Base-by-base conservation (phyloP, 92 coral and sea anemone genomes). In the Paragorgia papillata region DNA sequence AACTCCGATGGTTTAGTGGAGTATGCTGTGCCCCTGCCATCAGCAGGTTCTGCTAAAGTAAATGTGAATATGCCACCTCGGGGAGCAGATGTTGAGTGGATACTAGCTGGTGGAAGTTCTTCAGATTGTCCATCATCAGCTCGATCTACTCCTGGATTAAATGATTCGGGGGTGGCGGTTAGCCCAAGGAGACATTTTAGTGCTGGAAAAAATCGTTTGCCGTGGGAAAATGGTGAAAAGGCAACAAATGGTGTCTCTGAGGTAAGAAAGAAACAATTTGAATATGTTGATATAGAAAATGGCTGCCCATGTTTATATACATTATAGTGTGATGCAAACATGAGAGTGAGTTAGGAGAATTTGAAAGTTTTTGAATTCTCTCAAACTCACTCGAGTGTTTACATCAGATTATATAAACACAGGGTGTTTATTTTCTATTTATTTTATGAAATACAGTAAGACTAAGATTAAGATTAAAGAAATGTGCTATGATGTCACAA, bases 71-170 rank as follows among this genome's bases (percentile, higher is more conserved):
- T 54, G 8, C 63, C 82, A 6, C 97, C 95, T 4, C 85, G 97
- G 37, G 99, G 99, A 34, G 95, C 99, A 28, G 99, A 95, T 84
- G 90, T 95, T 76, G 99, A 95, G 62, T 95, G 99, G 99, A 86
- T 95, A 18, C 75, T 91, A 73, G 99, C 99, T 19, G 99, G 97
- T 29, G 95, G 99, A 20, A 85, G 75, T 31, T 87, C 95, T 3
- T 90, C 97, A 31, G 97, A 90, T 82, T 79, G 84, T 41, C 69
- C 96, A 10, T 82, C 79, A 2, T 89, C 97, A 18, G 92, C 95
- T 37, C 82, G 97, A 33, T 89, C 99, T 22, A 95, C 99, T 1
- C 99, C 99, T 37, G 97, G 99, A 26, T 80, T 91, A 44, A 95
- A 82, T 66, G 99, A 95, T 59, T 95, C 98, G 0, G 59, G 76